Percentiles rank a stretch among this genome's conserved stretches.
These are phyloP conservation scores for Drosophila bipectinata DNA, from an alignment of 1,140 invertebrate genomes.

Conservation along the genomic window DNA sequence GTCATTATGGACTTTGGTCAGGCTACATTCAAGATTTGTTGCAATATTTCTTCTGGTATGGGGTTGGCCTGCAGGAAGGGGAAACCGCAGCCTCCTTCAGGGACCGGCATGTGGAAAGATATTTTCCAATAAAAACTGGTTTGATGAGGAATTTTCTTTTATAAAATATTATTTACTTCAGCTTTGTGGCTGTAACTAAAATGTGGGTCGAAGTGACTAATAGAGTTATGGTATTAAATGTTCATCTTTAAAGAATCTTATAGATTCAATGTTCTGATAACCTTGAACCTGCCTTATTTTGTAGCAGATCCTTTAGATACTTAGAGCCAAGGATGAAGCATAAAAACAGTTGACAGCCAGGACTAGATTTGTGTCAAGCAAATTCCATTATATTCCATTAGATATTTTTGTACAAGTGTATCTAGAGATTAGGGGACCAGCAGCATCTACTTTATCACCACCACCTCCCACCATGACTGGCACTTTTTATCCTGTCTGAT, in stretches of 20 bases:
- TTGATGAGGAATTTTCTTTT: slow-evolving; percentile 30
- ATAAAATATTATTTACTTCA: slow-evolving; percentile 32
- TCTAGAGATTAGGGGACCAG: slow-evolving; percentile 29
- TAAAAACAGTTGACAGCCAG: slow-evolving; percentile 10
- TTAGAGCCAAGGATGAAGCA: background rate
- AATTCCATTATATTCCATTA: slow-evolving; percentile 30
- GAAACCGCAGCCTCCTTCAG: slow-evolving; percentile 28
- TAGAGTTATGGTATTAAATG: background rate
- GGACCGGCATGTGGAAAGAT: slow-evolving; percentile 28
- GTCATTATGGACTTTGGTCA: slow-evolving; percentile 59
- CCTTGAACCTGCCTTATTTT: background rate
- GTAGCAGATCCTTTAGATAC: background rate
- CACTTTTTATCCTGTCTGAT: slow-evolving; percentile 37
- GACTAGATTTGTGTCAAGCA: slow-evolving; percentile 14
- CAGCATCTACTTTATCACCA: background rate
- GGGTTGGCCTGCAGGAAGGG: slow-evolving; percentile 1
- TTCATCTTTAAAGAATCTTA: background rate
- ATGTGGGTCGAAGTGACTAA: too few species aligned
- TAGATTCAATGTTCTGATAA: background rate
- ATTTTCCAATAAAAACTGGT: slow-evolving; percentile 35
- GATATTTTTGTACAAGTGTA: slow-evolving; percentile 38
- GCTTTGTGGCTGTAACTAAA: slow-evolving; percentile 4
- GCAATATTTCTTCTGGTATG: slow-evolving; percentile 10
- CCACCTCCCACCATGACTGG: background rate
- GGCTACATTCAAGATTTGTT: slow-evolving; percentile 41